Evolutionary conservation across 2,797 vertebrate genomes (phyloP), one percentile per base, ranked within the genome.

Genomic region (Melanotaenia trifasciata): DNA sequence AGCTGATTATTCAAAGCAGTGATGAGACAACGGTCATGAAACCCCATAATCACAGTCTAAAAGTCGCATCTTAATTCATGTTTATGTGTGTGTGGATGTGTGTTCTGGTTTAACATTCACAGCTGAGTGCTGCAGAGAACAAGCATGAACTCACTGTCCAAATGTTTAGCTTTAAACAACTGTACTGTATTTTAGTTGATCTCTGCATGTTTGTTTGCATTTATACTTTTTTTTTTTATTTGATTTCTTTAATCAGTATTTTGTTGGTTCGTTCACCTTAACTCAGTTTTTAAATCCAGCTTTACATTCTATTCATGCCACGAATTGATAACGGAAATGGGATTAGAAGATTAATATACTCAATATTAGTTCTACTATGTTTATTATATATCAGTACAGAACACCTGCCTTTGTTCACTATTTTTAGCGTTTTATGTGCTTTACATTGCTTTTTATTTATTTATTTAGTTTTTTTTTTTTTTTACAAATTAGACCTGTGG

Each of bases 401-500:
- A 58, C 61, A 30, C 43, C 40, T 64, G 58, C 60, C 74, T 81
- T 83, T 90, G 78, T 83, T 84, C 65, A 40, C 66, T 12, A 77
- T 85, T 90, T 91, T 80, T 89, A 47, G 47, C 78, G 70, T 80
- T 74, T 73, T 87, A 83, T 84, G 78, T 78, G 64, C 86, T 90
- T 92, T 87, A 90, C 69, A 57, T 79, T 85, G 83, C 7, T 35
- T 35, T 35, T 35, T 35, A 6, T 35, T 35, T 9, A 6, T 35
- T 35, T 35, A 6, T 35, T 9, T 11, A 9, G 0, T 38, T 38
- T 38, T 3, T 6, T 43, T 91, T 91, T 89, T 93, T 85, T 93
- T 92, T 93, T 84, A 89, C 85, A 93, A 93, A 92, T 92, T 90
- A 90, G 86, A 87, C 83, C 83, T 88, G 87, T 85, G 84, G 72